Conservation (phyloP, 2,113 vertebrate genomes). For the Furnarius figulus region DNA sequence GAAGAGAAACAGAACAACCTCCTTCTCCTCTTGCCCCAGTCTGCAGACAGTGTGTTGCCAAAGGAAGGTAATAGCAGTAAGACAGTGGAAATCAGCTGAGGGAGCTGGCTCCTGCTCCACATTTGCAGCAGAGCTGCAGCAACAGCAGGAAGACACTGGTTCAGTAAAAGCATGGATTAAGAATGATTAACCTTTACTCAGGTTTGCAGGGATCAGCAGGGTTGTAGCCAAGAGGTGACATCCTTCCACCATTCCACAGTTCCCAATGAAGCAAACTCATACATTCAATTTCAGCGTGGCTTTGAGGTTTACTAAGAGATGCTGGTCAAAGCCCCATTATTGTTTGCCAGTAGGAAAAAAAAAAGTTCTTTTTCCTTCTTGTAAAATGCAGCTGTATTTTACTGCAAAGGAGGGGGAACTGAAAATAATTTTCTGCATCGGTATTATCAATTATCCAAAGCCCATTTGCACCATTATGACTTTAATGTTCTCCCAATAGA, state of each 20-base stretch:
- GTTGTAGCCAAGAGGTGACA: background rate
- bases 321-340: background rate
- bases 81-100: background rate
- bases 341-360: background rate
- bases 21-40: background rate
- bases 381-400: constrained; percentile 37
- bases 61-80: background rate
- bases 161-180: constrained; percentile 38
- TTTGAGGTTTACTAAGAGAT: background rate
- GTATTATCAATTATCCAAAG: constrained; percentile 66
- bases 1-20: background rate
- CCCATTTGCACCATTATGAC: constrained; percentile 55
- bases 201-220: constrained; percentile 24
- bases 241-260: background rate
- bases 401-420: constrained; percentile 43
- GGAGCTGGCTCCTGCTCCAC: background rate
- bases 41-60: background rate
- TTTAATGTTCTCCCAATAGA: constrained; percentile 56
- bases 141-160: background rate
- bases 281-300: background rate
- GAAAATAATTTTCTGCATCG: constrained; percentile 63
- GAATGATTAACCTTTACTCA: background rate
- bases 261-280: background rate
- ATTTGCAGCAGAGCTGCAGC: constrained; percentile 26
- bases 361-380: background rate